Evolutionary conservation across 2,888 invertebrate genomes (phyloP).

Genomic region (Andrena flavipes): DNA sequence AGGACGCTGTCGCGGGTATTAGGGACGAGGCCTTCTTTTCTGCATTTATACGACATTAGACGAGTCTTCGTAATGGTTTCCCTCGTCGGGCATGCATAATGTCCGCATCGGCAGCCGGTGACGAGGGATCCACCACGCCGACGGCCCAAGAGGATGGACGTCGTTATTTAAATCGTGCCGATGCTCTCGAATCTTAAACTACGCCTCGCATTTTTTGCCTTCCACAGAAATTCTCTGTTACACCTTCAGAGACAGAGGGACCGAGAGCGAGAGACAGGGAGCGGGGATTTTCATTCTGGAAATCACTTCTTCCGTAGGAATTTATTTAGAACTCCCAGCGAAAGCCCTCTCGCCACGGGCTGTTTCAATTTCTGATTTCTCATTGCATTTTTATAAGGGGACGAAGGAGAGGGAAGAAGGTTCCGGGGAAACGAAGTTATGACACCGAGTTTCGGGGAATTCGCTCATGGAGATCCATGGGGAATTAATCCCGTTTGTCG

Average conservation of each 20-base stretch:
- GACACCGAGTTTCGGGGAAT: no score
- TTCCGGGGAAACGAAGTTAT: no score
- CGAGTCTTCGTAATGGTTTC: conserved; percentile 61
- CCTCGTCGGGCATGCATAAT: conserved; percentile 72
- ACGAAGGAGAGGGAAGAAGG: not conserved
- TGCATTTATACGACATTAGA: conserved; percentile 63
- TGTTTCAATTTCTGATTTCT: not conserved
- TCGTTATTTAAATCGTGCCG: conserved; percentile 70
- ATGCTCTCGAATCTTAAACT: not conserved
- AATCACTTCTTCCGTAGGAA: conserved; percentile 13
- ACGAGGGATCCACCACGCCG: conserved; percentile 48
- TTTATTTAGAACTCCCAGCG: conserved; percentile 3
- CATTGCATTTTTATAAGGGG: conserved; percentile 28
- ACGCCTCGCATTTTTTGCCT: not conserved
- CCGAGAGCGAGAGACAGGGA: no score
- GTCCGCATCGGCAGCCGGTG: conserved; percentile 50
- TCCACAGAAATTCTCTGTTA: not conserved
- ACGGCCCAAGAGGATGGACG: conserved; percentile 36
- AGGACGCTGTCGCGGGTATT: conserved; percentile 45
- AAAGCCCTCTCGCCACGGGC: not conserved
- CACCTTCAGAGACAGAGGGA: not conserved
- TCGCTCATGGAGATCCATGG: no score
- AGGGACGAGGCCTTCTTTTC: conserved; percentile 46
- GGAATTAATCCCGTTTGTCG: no score
- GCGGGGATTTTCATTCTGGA: not conserved